Evolutionary conservation across 2,113 vertebrate species (phyloP), one percentile per base, ranked within the genome.

Genomic region (Cyprinodon variegatus): DNA sequence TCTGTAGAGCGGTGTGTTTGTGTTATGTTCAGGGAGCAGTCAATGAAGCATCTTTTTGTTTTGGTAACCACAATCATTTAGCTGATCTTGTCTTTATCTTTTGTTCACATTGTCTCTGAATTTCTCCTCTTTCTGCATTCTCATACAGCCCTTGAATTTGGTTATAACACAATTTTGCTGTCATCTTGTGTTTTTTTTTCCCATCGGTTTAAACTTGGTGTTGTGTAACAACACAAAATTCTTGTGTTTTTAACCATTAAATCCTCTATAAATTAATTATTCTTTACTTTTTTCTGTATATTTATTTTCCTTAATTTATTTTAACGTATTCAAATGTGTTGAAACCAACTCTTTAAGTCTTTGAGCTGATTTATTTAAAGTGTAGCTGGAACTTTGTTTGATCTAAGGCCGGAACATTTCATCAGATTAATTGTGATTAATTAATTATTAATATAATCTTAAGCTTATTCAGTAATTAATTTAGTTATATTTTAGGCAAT

Each of bases 41-140:
- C 59, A 76, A 38, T 37, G 61, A 40, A 43, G 61, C 17, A 63
- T 29, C 11, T 68, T 53, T 72, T 74, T 82, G 48, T 77, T 68
- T 82, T 78, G 68, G 70, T 22, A 72, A 36, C 37, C 50, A 43
- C 46, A n/a, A 29, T 72, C 36, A 68, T 29, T 9, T 67, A 15
- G 68, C 60, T 80, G 70, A 46, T 77, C 64, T 15, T 62, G 14
- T 57, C 50, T 57, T 57, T 57, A 57, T 57, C 50, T n/a, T 57
- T n/a, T 57, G 8, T 53, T 53, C 3, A 2, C 50, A 53, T 6
- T 50, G 48, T 53, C 15, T 53, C 15, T 57, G 17, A 57, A 57
- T 57, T n/a, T 57, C 17, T 57, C 20, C 13, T 9, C n/a, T 57
- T n/a, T 20, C 8, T 57, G 17, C 17, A 57, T 57, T 57, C 50